phyloP scores from a whole-genome alignment of 2,888 invertebrate genomes.

The Hybos culiciformis region DNA sequence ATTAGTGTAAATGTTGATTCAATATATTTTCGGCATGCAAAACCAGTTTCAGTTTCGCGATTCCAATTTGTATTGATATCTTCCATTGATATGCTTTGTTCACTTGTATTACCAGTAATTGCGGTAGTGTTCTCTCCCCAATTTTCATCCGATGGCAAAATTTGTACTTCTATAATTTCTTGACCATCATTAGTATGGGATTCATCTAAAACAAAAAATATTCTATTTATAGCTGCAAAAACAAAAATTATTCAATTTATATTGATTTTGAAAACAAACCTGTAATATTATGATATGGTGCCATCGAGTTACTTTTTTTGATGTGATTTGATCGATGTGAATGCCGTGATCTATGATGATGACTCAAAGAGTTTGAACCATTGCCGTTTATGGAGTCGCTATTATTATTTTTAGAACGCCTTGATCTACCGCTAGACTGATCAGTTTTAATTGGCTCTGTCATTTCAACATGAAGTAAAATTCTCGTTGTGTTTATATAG shows the following conservation, averaged over 20 bases:
- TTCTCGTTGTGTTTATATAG: no score
- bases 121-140: conserved; percentile 99
- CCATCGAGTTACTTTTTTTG: conserved; percentile 52
- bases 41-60: conserved; percentile 55
- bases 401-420: conserved; percentile 41
- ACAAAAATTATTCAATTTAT: neutral
- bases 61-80: conserved; percentile 81
- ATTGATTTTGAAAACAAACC: conserved; percentile 29
- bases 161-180: conserved; percentile 92
- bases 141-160: conserved; percentile 90
- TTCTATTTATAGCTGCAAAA: neutral
- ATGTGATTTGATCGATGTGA: conserved; percentile 45
- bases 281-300: conserved; percentile 70
- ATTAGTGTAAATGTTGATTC: conserved; percentile 68
- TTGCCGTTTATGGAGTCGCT: conserved; percentile 18
- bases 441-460: conserved; percentile 89
- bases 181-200: conserved; percentile 67
- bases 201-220: conserved; percentile 27
- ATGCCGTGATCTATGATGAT: conserved; percentile 44
- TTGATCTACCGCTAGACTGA: conserved; percentile 70
- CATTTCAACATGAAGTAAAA: conserved; percentile 55
- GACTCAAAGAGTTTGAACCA: conserved; percentile 30
- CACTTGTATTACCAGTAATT: conserved; percentile 91
- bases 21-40: conserved; percentile 69
- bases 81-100: conserved; percentile 87